Evolutionary conservation across 2,113 vertebrate genomes (phyloP), one percentile per base, ranked within the genome.

Genomic region (Chloropsis cyanopogon): DNA sequence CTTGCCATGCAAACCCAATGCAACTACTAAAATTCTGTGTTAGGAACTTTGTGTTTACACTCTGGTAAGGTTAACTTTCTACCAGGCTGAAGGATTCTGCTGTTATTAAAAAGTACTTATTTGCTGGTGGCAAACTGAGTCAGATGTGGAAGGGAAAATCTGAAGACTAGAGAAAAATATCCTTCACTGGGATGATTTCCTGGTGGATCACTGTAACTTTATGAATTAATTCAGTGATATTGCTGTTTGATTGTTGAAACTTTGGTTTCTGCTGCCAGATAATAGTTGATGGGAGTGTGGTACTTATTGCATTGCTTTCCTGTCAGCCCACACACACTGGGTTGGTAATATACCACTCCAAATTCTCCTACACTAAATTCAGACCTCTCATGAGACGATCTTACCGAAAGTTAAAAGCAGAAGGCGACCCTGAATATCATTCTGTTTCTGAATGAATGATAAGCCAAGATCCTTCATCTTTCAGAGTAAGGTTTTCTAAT

Each of bases 281-380:
- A 33, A 7, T 47, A n/a, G 57, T 61, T 86, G n/a, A 7, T 77
- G 49, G 25, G 72, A 65, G 28, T 81, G 28, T 80, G 13, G 18
- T 57, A 31, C 35, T 37, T 82, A 11, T 0, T 42, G 47, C 6
- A 0, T 65, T 72, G 49, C 37, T 53, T 50, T 81, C 72, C 37
- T 82, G 25, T 82, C 39, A 59, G 2, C 17, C 7, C 2, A 2
- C 13, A 0, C 25, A 0, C 1, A 2, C 14, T 47, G 53, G 3
- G 3, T 39, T 54, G 47, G 35, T 83, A n/a, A 46, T 18, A 7
- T 47, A 33, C 14, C 12, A 5, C 39, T 70, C 33, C 20, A 33
- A 28, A 41, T 73, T 53, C 52, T n/a, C 64, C 42, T 49, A 19
- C 1, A 0, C 42, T 70, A 7, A 75, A 39, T 85, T 92, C 39